Evolutionary conservation across 1,140 invertebrate species (phyloP).

Genomic region (Heliconius nattereri): DNA sequence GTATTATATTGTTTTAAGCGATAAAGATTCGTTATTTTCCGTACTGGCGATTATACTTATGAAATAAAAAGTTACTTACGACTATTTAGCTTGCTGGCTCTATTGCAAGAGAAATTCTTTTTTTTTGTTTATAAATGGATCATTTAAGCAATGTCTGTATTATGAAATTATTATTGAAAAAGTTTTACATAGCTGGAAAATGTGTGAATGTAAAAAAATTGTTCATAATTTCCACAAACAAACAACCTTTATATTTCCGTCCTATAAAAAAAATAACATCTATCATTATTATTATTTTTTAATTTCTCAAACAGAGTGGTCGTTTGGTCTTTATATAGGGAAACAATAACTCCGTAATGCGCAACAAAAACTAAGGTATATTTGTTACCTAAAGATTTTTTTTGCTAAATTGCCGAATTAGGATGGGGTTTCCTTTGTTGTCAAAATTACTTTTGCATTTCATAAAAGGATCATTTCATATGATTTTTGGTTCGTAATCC

Average conservation of each 20-base stretch:
- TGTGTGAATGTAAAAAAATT: neutral
- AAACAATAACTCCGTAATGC: conserved; percentile 50
- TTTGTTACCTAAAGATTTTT: conserved; percentile 43
- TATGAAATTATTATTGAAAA: conserved; percentile 8
- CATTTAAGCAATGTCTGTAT: neutral
- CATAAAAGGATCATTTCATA: neutral
- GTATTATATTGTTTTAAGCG: too few species aligned
- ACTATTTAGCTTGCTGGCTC: too few species aligned
- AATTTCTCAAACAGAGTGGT: conserved; percentile 45
- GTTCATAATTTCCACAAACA: conserved; percentile 28
- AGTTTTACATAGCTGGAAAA: neutral
- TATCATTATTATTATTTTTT: conserved; percentile 46
- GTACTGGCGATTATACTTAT: too few species aligned
- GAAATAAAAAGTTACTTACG: too few species aligned
- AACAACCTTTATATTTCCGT: conserved; percentile 23
- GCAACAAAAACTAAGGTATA: conserved; percentile 49
- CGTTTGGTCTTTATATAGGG: conserved; percentile 41
- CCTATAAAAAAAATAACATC: neutral
- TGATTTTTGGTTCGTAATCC: too few species aligned
- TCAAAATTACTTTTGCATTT: conserved; percentile 45
- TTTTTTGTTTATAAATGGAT: neutral
- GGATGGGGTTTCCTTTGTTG: conserved; percentile 49
- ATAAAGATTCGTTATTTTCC: too few species aligned
- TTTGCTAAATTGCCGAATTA: conserved; percentile 41
- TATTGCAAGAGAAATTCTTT: too few species aligned